phyloP scores from a whole-genome alignment of 2,888 invertebrate species.

The Dryobotodes eremita region DNA sequence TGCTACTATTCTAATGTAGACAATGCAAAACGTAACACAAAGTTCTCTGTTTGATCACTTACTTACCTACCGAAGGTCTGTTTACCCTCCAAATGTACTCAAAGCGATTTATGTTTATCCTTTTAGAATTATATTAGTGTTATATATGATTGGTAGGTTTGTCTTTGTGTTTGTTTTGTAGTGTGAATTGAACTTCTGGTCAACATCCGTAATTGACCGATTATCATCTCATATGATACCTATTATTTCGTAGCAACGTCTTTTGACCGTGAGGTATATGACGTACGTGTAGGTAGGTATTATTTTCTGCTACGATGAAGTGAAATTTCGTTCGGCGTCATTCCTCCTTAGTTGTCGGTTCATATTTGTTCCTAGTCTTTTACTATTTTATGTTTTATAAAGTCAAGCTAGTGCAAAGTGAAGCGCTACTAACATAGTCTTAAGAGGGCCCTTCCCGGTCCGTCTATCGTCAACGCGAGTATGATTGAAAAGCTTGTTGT shows the following conservation, averaged over 20 bases:
- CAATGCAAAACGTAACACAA: constrained; percentile 68
- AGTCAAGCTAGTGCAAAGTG: too few relatives aligned
- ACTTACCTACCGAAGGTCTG: constrained; percentile 68
- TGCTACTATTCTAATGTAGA: constrained; percentile 49
- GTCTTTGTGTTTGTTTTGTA: constrained; percentile 38
- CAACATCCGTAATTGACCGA: constrained; percentile 6
- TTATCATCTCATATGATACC: neutral
- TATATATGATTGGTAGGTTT: constrained; percentile 37
- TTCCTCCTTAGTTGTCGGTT: too few relatives aligned
- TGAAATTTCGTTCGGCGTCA: too few relatives aligned
- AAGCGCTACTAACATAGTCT: too few relatives aligned
- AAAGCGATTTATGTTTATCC: constrained; percentile 72
- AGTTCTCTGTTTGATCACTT: constrained; percentile 72
- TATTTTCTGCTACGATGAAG: neutral
- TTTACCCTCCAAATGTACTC: constrained; percentile 58
- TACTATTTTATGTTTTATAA: too few relatives aligned
- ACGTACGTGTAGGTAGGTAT: neutral
- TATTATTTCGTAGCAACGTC: neutral
- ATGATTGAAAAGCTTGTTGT: too few relatives aligned
- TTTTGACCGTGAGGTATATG: neutral
- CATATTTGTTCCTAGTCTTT: neutral
- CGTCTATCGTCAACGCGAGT: too few relatives aligned
- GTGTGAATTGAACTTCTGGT: constrained; percentile 33
- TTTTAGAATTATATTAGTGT: constrained; percentile 62
- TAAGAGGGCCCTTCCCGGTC: too few relatives aligned